Base-by-base conservation (phyloP, 2,888 invertebrate genomes). In the Megastigmus dorsalis region DNA sequence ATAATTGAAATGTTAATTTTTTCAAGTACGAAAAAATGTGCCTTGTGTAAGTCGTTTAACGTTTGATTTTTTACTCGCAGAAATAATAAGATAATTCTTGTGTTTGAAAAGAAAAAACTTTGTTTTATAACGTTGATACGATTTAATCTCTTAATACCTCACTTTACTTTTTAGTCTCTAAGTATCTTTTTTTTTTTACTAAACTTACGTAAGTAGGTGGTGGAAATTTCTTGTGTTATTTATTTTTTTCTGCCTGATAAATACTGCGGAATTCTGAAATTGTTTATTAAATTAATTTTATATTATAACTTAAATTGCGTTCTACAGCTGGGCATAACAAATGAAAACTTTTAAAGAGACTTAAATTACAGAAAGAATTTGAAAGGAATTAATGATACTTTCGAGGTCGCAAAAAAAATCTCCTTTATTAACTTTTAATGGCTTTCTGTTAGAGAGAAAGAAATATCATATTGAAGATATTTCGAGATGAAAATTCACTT, bases 91-190 rank as follows among this genome's bases (percentile, higher is more conserved):
- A 26, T 43, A 28, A 60, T n/a, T n/a, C 18, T 45, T 60, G 43
- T 26, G 33, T 43, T 43, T 26, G 9, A 26, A 43, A 15, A n/a
- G n/a, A 43, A 15, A n/a, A 18, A 23, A 33, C 41, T 55, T 50
- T 68, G 20, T 36, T 15, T 48, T 50, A 68, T 36, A 48, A 38
- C 36, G 59, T 59, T 50, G 30, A 68, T 59, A 45, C 26, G 13
- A 30, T 59, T 69, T 54, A 30, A 36, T 66, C 52, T 66, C 18
- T 41, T 7, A 59, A 54, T 41, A 41, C 33, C n/a, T 10, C n/a
- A 15, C 28, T 43, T 70, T 33, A 10, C 33, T 62, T 54, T 60
- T 52, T 20, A 54, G 41, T 15, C 26, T 65, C 38, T 13, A 26
- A 59, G 59, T n/a, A n/a, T n/a, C n/a, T n/a, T n/a, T n/a, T n/a